Evolutionary conservation across 2,888 invertebrate genomes (phyloP), one percentile per base, ranked within the genome.

Genomic region (Watsonalla binaria): DNA sequence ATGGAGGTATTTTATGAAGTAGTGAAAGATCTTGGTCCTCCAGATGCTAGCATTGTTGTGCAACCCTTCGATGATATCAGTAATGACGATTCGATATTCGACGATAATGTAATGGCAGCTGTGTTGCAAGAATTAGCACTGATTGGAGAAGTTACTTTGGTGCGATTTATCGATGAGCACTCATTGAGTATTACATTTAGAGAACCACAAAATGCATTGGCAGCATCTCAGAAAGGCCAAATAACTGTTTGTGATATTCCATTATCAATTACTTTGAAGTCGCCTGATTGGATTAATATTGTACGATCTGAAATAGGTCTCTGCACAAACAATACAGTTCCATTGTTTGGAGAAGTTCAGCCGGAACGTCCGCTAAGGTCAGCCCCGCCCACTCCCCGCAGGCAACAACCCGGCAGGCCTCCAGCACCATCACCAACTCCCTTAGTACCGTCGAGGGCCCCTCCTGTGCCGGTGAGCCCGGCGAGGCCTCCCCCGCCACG

Each of bases 141-240:
- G 65, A 94, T 96, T 69, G 98, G 98, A 6, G 97, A 97, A 82
- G 96, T 97, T 0, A 96, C 98, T 50, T 92, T 98, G 48, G 96
- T 98, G 5, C 93, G 98, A 60, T 98, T 98, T 84, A 95, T 98
- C 13, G 96, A 95, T 33, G 96, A 91, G 46, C 80, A 84, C 54
- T 95, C 96, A 13, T 94, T 99, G 90, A 97, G 97, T 94, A 94
- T 99, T 34, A 97, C 98, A 7, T 98, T 98, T 79, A 93, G 96
- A 65, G 96, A 97, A 73, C 98, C 98, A 0, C 95, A 96, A 74
- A 94, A 95, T 63, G 98, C 98, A 5, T 82, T 99, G 24, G 94
- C 94, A 56, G 96, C 96, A 0, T 90, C 87, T 0, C 90, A 92
- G 54, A 92, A 92, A 59, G 86, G 87, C 9, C 80, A 83, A 55